Conservation (phyloP, 1,140 invertebrate species). For the Anastrepha ludens region DNA sequence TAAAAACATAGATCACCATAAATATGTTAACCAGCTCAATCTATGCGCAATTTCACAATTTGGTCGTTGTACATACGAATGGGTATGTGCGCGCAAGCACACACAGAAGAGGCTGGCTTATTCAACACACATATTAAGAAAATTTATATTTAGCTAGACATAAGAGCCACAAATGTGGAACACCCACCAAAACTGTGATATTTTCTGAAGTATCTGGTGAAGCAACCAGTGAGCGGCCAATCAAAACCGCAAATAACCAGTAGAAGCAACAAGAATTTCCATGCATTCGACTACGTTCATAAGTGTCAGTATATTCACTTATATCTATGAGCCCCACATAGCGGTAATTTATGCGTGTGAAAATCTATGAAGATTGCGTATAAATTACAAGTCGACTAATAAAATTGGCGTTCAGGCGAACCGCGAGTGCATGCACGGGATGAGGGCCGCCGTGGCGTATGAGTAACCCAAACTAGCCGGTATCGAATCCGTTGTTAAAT, state of each 20-base stretch:
- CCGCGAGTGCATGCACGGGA: not conserved
- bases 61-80: not conserved
- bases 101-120: not conserved
- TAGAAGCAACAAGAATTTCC: not conserved
- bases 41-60: not conserved
- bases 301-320: not conserved
- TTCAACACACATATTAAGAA: not conserved
- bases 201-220: conserved; percentile 1
- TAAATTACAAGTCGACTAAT: conserved; percentile 43
- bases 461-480: not conserved
- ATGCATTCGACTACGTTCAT: not conserved
- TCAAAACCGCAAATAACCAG: conserved; percentile 25
- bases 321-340: not conserved
- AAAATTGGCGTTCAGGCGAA: conserved; percentile 37
- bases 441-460: not conserved
- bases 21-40: not conserved
- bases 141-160: conserved; percentile 36
- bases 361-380: conserved; percentile 41
- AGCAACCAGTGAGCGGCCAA: conserved; percentile 14
- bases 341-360: conserved; percentile 42
- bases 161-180: conserved; percentile 24
- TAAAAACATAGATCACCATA: too few relatives aligned
- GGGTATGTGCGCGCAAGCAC: not conserved
- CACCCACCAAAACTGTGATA: conserved; percentile 7
- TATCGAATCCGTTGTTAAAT: too few relatives aligned